A percentile compares a stretch with the other conserved stretches of the same genome.
phyloP scores from a whole-genome alignment of 2,797 vertebrate genomes.

The Myiothlypis chrysogaster region DNA sequence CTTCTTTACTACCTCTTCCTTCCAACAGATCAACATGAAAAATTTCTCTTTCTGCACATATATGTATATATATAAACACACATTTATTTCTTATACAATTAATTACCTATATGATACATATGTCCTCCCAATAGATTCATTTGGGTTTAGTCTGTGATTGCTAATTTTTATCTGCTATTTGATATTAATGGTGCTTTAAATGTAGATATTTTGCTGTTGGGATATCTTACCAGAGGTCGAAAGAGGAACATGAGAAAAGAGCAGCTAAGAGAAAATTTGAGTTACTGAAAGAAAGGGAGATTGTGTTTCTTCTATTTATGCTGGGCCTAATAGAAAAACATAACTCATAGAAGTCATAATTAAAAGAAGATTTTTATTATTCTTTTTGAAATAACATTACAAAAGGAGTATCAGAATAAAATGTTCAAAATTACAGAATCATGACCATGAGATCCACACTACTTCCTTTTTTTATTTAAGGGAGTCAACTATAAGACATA shows the following conservation, averaged over 20 bases:
- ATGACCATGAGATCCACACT: background rate
- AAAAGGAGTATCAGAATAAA: background rate
- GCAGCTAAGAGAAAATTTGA: background rate
- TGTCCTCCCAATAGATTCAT: background rate
- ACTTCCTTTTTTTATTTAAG: background rate
- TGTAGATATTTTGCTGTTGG: background rate
- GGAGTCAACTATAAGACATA: background rate
- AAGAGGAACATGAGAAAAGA: background rate
- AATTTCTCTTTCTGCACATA: background rate
- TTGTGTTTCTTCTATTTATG: background rate
- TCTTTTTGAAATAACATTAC: constrained; percentile 6
- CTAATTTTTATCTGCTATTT: background rate
- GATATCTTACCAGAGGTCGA: background rate
- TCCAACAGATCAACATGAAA: background rate
- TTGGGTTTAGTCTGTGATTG: background rate
- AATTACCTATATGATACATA: background rate
- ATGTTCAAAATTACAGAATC: constrained; percentile 7
- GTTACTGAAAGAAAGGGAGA: background rate
- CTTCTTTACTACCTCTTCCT: background rate
- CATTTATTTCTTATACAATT: background rate
- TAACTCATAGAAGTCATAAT: background rate
- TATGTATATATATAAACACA: background rate
- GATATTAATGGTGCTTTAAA: background rate
- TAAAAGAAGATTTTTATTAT: constrained; percentile 36
- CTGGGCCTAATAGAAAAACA: background rate